Conservation (phyloP, 23 tunicate species). For the Oikopleura vanhoeffeni region DNA sequence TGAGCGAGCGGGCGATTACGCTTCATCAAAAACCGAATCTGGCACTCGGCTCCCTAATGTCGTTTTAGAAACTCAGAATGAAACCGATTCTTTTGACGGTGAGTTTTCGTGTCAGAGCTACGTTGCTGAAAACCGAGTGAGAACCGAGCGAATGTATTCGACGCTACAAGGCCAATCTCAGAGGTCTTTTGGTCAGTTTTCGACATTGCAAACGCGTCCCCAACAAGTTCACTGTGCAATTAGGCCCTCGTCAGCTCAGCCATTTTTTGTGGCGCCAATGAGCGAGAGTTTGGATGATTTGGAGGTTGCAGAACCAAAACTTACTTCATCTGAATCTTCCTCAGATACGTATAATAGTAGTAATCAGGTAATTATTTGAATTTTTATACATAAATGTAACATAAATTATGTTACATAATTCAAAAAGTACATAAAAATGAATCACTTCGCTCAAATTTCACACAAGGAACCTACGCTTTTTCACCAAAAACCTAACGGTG, state of each 20-base stretch:
- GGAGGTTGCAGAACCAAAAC: background rate
- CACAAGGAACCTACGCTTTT: background rate
- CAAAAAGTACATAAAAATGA: background rate
- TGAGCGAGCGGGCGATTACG: background rate
- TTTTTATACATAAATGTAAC: background rate
- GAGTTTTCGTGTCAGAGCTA: background rate
- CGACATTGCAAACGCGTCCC: background rate
- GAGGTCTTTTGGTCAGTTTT: background rate
- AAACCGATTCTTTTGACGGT: background rate
- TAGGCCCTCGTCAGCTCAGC: background rate
- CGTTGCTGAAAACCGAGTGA: background rate
- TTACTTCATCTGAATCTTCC: background rate
- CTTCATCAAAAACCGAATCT: background rate
- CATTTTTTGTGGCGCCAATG: background rate
- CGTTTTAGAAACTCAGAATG: background rate
- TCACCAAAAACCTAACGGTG: no score
- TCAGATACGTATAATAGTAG: background rate
- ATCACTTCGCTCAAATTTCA: background rate
- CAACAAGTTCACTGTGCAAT: background rate
- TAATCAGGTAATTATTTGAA: background rate
- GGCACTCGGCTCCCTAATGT: background rate
- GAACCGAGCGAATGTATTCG: background rate
- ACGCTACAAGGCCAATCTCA: background rate
- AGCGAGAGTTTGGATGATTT: background rate
- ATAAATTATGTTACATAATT: background rate